phyloP scores from a whole-genome alignment of 2,888 invertebrate genomes.

The Leucophora obtusa region DNA sequence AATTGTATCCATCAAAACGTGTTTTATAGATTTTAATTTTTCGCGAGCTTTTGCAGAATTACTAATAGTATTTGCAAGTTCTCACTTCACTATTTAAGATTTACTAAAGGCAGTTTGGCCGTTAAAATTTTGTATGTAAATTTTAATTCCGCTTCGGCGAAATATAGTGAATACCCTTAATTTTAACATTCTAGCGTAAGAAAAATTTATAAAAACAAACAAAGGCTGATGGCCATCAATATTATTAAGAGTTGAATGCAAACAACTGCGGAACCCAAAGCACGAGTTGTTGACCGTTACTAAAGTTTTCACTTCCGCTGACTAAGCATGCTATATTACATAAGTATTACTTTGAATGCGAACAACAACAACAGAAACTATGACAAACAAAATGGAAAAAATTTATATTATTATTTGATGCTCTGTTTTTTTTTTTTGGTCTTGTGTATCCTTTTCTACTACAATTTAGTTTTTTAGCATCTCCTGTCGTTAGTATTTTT shows the following conservation, averaged over 20 bases:
- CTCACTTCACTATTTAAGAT: too few species aligned
- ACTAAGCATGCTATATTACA: conserved; percentile 26
- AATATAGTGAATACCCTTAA: conserved; percentile 9
- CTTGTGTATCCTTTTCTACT: not conserved
- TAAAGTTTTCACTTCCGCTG: conserved; percentile 21
- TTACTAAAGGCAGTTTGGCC: too few species aligned
- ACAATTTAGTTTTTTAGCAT: conserved; percentile 9
- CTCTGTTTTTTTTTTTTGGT: not conserved
- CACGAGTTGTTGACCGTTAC: conserved; percentile 22
- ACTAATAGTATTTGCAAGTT: too few species aligned
- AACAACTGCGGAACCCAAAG: conserved; percentile 10
- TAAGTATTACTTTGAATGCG: conserved; percentile 6
- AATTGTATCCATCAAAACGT: too few species aligned
- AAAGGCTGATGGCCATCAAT: conserved; percentile 43
- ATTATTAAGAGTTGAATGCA: conserved; percentile 18
- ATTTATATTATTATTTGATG: conserved; percentile 12
- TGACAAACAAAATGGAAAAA: conserved; percentile 20
- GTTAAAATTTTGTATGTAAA: too few species aligned
- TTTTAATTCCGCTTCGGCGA: not conserved
- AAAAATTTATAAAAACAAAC: conserved; percentile 21
- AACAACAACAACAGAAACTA: not conserved
- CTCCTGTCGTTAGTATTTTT: conserved; percentile 16
- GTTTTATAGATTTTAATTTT: too few species aligned
- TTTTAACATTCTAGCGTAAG: not conserved
- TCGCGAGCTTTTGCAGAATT: too few species aligned